Conservation (phyloP, 2,113 vertebrate genomes). For the Vidua macroura region DNA sequence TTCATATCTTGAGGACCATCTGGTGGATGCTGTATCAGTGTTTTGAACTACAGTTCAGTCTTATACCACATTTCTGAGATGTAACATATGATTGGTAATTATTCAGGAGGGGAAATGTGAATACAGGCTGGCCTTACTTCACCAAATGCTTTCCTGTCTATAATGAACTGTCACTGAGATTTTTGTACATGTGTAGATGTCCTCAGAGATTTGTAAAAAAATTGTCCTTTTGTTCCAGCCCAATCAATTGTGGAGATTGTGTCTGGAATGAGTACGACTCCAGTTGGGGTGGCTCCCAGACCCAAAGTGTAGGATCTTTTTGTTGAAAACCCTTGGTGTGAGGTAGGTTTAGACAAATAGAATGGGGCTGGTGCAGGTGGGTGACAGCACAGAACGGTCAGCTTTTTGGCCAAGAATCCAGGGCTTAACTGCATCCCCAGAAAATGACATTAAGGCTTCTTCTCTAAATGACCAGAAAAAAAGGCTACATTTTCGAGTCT, state of each 20-base stretch:
- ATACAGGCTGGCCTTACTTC: neutral
- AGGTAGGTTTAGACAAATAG: neutral
- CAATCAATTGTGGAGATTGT: neutral
- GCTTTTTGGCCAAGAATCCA: neutral
- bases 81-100: constrained; percentile 36
- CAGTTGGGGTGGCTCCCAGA: neutral
- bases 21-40: constrained; percentile 44
- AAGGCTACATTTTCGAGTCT: neutral
- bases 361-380: neutral
- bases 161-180: neutral
- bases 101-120: constrained; percentile 12
- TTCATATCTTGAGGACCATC: constrained; percentile 24
- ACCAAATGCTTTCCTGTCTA: neutral
- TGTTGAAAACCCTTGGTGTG: neutral
- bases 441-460: neutral
- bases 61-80: constrained; percentile 26
- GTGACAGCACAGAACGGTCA: neutral
- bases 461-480: neutral
- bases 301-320: neutral
- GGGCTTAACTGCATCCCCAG: neutral
- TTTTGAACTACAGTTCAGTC: constrained; percentile 39
- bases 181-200: neutral
- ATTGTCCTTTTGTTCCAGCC: neutral
- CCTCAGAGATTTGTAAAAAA: neutral
- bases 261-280: neutral